phyloP scores from a whole-genome alignment of 2,113 vertebrate species.

The Pimephales promelas region DNA sequence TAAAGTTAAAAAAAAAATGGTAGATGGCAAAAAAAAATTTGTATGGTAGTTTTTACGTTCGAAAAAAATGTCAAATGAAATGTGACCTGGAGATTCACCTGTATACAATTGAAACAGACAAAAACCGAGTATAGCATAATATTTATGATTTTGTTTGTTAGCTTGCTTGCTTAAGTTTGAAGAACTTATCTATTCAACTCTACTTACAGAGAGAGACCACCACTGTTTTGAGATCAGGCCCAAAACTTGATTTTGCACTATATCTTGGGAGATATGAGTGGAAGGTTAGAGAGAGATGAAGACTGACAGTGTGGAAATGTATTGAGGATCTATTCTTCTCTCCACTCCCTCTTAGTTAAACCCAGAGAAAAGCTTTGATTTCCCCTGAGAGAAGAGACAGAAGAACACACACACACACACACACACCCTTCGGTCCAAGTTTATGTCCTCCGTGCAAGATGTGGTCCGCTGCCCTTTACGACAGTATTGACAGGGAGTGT shows the following conservation, averaged over 20 bases:
- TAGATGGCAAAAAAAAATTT: no score
- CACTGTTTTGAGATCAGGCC: constrained; percentile 23
- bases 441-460: constrained; percentile 61
- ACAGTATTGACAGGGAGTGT: neutral
- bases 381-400: constrained; percentile 64
- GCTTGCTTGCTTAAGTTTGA: neutral
- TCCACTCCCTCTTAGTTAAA: constrained; percentile 66
- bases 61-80: neutral
- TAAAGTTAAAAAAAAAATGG: no score
- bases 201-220: neutral
- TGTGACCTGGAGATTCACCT: neutral
- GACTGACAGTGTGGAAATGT: constrained; percentile 58
- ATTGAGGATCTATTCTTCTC: constrained; percentile 70
- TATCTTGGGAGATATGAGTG: constrained; percentile 44
- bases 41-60: no score
- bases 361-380: constrained; percentile 66
- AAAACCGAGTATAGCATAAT: neutral
- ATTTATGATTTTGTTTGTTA: neutral
- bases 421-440: constrained; percentile 55
- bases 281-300: constrained; percentile 24
- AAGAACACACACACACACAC: constrained; percentile 45
- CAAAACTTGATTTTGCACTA: constrained; percentile 37
- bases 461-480: constrained; percentile 49
- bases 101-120: no score
- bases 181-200: neutral